Conservation (phyloP, 2,797 vertebrate species). For the Fistularia tabacaria region DNA sequence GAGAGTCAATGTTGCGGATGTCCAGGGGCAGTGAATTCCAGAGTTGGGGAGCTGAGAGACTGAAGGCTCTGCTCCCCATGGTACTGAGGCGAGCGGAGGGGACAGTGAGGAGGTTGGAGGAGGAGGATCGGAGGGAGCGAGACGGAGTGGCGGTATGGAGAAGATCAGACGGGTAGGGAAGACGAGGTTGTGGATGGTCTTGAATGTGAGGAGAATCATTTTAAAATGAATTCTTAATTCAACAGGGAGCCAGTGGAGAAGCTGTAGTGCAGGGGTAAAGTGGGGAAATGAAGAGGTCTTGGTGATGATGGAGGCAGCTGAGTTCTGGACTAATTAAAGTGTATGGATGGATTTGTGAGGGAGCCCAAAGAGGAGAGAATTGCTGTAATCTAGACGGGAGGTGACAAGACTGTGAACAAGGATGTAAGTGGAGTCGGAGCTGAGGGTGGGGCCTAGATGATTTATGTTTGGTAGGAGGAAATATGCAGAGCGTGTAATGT, state of each 20-base stretch:
- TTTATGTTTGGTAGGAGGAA: no score
- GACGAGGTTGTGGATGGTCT: background rate
- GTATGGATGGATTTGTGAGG: background rate
- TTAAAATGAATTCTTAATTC: no score
- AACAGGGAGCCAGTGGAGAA: background rate
- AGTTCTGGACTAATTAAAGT: background rate
- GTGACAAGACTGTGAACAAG: background rate
- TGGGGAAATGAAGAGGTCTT: background rate
- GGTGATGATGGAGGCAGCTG: background rate
- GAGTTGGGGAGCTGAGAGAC: background rate
- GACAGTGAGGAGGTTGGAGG: background rate
- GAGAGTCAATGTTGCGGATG: no score
- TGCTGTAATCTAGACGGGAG: background rate
- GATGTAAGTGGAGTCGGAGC: background rate
- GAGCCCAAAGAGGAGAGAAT: background rate
- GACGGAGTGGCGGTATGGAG: background rate
- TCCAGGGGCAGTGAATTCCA: background rate
- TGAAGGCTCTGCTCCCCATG: background rate
- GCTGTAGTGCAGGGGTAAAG: background rate
- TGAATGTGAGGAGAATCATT: no score
- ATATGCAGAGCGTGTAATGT: no score
- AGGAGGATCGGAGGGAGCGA: no score
- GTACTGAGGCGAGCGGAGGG: background rate
- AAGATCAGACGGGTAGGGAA: background rate
- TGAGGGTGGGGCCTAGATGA: background rate